Conservation (phyloP, 2,888 invertebrate genomes). For the Falcaria lacertinaria region DNA sequence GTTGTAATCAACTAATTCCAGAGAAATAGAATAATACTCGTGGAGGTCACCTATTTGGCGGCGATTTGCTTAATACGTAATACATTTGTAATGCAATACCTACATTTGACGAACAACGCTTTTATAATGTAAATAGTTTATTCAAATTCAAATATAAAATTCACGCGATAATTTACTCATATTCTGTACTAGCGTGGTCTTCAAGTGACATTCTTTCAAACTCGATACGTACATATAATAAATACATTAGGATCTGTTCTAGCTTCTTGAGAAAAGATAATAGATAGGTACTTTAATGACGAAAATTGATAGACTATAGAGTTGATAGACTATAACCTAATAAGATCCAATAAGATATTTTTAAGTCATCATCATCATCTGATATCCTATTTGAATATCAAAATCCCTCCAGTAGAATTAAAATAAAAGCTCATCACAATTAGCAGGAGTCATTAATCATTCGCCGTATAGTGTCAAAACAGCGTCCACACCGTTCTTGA, state of each 20-base stretch:
- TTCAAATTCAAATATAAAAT: conserved; percentile 13
- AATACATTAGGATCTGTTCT: no score
- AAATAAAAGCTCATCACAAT: conserved; percentile 60
- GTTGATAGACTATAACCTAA: no score
- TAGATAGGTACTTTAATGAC: no score
- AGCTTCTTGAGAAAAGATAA: no score
- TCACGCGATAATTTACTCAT: conserved; percentile 6
- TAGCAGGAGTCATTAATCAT: conserved; percentile 67
- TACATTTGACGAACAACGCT: conserved; percentile 29
- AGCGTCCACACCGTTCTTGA: conserved; percentile 59
- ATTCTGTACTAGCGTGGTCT: no score
- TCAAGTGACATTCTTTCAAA: no score
- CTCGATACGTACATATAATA: no score
- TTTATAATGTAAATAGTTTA: conserved; percentile 25
- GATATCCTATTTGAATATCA: conserved; percentile 61
- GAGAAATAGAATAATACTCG: conserved; percentile 55
- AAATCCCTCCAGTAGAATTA: conserved; percentile 50
- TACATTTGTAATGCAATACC: conserved; percentile 34
- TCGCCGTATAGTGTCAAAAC: conserved; percentile 62
- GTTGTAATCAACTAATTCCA: conserved; percentile 68
- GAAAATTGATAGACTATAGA: no score
- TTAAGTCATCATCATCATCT: conserved; percentile 18
- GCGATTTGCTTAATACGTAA: conserved; percentile 27
- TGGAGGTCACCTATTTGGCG: conserved; percentile 49
- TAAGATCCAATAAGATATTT: conserved; percentile 1